Evolutionary conservation across 64 coral and sea anemone genomes (phyloP).

Genomic region (Stichodactyla mertensii): DNA sequence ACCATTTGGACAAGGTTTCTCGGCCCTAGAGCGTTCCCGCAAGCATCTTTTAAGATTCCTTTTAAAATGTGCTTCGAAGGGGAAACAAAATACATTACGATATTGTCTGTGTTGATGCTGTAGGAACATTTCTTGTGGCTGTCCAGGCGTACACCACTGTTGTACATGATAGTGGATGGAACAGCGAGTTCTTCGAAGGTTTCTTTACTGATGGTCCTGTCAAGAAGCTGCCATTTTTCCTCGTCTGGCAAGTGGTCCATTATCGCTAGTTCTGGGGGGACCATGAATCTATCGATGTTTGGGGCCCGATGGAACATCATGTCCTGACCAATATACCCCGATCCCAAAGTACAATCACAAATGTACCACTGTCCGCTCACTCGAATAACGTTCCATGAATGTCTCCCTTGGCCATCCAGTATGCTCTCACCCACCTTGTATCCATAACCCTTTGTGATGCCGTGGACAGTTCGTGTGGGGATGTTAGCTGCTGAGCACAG

Average conservation of each 20-base stretch:
- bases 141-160: slow-evolving; percentile 45
- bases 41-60: slow-evolving; percentile 51
- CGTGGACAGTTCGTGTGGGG: slow-evolving; percentile 35
- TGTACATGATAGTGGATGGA: slow-evolving; percentile 53
- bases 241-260: slow-evolving; percentile 66
- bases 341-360: slow-evolving; percentile 74
- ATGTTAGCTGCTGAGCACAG: slow-evolving; percentile 52
- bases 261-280: slow-evolving; percentile 66
- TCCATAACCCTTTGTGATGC: slow-evolving; percentile 74
- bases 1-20: slow-evolving; percentile 57
- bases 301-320: slow-evolving; percentile 63
- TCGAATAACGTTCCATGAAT: slow-evolving; percentile 69
- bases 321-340: slow-evolving; percentile 67
- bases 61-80: slow-evolving; percentile 41
- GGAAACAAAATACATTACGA: slow-evolving; percentile 50
- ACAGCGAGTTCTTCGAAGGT: slow-evolving; percentile 78
- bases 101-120: slow-evolving; percentile 27
- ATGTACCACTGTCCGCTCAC: slow-evolving; percentile 63
- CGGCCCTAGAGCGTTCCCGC: slow-evolving; percentile 28
- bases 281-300: slow-evolving; percentile 58
- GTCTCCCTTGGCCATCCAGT: slow-evolving; percentile 38
- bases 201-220: slow-evolving; percentile 62
- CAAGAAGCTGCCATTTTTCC: slow-evolving; percentile 54
- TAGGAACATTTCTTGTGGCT: slow-evolving; percentile 77
- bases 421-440: slow-evolving; percentile 57